A percentile compares a stretch with the other conserved stretches of the same genome.
Evolutionary conservation across 2,888 invertebrate genomes (phyloP).

Genomic region (Drosophila subsilvestris): DNA sequence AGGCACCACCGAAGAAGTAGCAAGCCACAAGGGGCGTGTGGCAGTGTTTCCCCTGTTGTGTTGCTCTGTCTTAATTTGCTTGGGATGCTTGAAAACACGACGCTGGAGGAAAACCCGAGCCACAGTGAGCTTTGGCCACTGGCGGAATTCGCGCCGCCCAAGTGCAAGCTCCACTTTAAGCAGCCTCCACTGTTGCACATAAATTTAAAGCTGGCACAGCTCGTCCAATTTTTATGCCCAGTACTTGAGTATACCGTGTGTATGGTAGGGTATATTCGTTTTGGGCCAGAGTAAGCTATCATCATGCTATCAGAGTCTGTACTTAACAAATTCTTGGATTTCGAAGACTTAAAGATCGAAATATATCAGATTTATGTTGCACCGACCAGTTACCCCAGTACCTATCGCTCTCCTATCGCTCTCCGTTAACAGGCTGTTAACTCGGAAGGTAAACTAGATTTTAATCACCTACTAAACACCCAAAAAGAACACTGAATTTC

Average conservation of each 20-base stretch:
- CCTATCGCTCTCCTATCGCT: no score
- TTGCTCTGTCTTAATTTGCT: conserved; percentile 23
- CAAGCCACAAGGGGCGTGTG: conserved; percentile 19
- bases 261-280: not conserved
- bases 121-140: conserved; percentile 2
- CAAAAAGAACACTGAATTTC: no score
- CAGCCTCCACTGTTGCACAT: conserved; percentile 15
- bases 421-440: no score
- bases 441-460: no score
- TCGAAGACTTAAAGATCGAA: no score
- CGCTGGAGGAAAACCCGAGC: conserved; percentile 1
- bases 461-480: no score
- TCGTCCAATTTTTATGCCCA: conserved; percentile 19
- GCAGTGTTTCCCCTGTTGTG: conserved; percentile 13
- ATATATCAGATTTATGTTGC: no score
- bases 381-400: no score
- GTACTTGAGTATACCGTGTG: not conserved
- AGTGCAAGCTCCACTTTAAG: not conserved
- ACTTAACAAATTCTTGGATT: no score
- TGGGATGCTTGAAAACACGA: conserved; percentile 21
- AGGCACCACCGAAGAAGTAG: conserved; percentile 21
- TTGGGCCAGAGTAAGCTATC: no score
- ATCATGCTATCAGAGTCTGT: no score
- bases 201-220: conserved; percentile 31
- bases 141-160: not conserved